phyloP scores from a whole-genome alignment of 2,888 invertebrate species.

The Onchidella celtica region DNA sequence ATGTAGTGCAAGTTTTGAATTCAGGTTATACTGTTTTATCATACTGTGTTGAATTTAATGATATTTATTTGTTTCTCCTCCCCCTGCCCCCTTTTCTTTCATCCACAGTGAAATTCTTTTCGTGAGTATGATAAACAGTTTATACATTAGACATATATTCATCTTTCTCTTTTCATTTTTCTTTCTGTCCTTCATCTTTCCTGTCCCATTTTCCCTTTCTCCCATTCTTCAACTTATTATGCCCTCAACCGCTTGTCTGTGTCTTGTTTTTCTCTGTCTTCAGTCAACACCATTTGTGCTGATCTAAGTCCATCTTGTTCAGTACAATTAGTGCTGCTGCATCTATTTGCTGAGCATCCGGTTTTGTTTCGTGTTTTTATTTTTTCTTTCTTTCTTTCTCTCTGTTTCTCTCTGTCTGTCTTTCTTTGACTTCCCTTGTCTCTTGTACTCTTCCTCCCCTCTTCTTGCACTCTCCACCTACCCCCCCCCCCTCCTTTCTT shows the following conservation, averaged over 20 bases:
- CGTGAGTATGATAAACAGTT: slow-evolving; percentile 70
- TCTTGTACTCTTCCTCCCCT: not conserved
- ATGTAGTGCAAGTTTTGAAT: no score
- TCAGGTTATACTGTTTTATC: no score
- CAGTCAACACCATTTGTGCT: no score
- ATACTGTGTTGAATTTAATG: no score
- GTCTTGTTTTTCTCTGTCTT: not conserved
- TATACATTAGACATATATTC: no score
- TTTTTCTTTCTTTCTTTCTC: not conserved
- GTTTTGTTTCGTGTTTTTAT: no score
- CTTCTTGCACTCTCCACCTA: not conserved
- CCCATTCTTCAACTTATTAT: not conserved
- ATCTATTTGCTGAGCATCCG: no score
- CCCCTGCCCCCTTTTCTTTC: no score
- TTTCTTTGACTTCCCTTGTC: not conserved
- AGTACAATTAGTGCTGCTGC: no score
- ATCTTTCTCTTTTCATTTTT: not conserved
- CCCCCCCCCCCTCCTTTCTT: no score
- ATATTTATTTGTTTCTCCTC: no score
- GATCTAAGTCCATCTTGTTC: no score
- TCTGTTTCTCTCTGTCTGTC: not conserved
- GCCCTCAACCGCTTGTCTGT: not conserved
- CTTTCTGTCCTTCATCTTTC: not conserved
- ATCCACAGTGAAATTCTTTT: slow-evolving; percentile 79
- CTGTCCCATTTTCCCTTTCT: not conserved